Evolutionary conservation across 1,140 invertebrate genomes (phyloP).

Genomic region (Homarus americanus): DNA sequence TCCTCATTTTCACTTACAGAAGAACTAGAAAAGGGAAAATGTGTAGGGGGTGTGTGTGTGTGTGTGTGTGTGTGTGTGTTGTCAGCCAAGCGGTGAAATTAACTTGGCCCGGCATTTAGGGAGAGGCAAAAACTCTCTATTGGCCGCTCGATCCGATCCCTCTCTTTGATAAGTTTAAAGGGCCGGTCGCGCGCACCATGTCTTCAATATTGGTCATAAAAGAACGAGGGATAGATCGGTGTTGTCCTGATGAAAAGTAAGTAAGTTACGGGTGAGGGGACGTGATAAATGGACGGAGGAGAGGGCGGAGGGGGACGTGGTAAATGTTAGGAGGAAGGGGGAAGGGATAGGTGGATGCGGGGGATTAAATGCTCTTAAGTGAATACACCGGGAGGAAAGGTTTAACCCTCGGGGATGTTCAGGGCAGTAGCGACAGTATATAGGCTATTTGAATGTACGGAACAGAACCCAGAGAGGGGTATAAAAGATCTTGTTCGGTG

Average conservation of each 20-base stretch:
- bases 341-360: neutral
- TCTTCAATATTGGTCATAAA: neutral
- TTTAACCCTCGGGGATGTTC: too few species aligned
- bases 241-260: neutral
- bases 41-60: too few species aligned
- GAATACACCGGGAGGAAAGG: too few species aligned
- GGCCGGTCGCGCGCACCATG: neutral
- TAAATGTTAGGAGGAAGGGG: too few species aligned
- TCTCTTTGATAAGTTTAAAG: neutral
- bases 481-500: too few species aligned
- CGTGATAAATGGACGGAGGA: neutral
- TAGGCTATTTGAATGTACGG: too few species aligned
- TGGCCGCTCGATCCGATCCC: neutral
- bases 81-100: neutral
- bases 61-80: neutral
- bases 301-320: neutral
- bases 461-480: too few species aligned
- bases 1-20: too few species aligned
- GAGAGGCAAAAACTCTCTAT: neutral
- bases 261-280: too few species aligned
- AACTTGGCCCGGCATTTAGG: neutral
- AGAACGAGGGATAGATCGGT: neutral
- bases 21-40: too few species aligned
- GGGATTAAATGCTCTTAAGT: too few species aligned
- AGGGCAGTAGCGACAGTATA: too few species aligned